These are phyloP conservation scores for Danio kyathit DNA, from an alignment of 2,797 vertebrate species.

Conservation along the genomic window DNA sequence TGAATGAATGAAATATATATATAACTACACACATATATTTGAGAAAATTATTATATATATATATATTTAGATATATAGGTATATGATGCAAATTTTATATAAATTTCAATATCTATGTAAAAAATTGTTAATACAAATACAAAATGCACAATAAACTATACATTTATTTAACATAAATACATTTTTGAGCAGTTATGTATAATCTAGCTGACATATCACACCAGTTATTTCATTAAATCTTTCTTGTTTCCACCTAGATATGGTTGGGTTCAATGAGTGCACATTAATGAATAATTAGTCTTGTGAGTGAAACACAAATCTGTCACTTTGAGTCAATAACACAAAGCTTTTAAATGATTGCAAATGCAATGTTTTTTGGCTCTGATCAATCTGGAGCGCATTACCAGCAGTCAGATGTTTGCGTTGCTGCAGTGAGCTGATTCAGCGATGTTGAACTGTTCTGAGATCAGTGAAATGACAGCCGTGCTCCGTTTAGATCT, in stretches of 20 bases:
- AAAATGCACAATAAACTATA: too few species aligned
- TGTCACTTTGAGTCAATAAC: slow-evolving; percentile 6
- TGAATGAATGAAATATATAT: too few species aligned
- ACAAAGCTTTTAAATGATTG: slow-evolving; percentile 6
- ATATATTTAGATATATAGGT: too few species aligned
- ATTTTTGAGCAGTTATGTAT: too few species aligned
- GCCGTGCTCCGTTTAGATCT: slow-evolving; percentile 22
- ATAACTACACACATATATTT: too few species aligned
- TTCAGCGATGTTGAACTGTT: slow-evolving; percentile 9
- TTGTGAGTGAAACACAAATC: slow-evolving; percentile 5
- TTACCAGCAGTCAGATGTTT: background rate
- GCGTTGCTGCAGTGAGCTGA: slow-evolving; percentile 1
- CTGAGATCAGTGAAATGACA: slow-evolving; percentile 17
- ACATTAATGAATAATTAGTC: background rate
- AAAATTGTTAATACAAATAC: too few species aligned
- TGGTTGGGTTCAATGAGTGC: background rate
- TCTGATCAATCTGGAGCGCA: background rate
- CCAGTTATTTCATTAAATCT: background rate
- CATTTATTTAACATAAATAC: too few species aligned
- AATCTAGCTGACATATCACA: background rate
- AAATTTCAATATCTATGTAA: too few species aligned
- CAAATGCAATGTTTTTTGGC: background rate
- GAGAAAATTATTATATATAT: too few species aligned
- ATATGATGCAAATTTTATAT: too few species aligned
- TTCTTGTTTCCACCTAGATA: background rate